These are phyloP conservation scores for Porites divaricata DNA, from an alignment of 92 coral and sea anemone genomes.

Conservation along the genomic window DNA sequence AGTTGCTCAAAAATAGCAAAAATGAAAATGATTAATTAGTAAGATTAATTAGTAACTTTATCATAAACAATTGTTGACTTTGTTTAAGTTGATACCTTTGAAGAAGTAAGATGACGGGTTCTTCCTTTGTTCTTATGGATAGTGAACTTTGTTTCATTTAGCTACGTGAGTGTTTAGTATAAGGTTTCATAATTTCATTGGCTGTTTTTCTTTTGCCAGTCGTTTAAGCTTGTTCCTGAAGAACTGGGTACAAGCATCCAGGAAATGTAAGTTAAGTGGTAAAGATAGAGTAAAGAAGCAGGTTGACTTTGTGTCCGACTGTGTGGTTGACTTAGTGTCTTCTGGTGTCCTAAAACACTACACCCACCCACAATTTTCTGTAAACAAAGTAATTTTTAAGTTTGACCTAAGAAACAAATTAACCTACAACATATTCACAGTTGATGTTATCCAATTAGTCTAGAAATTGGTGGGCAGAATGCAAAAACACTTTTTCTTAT, in stretches of 20 bases:
- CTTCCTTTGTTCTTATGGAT: background rate
- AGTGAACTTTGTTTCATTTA: background rate
- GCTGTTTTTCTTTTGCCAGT: background rate
- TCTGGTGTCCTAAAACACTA: slow-evolving; percentile 6
- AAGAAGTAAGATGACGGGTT: background rate
- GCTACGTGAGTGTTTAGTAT: background rate
- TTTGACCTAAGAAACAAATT: too few species aligned
- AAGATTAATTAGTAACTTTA: background rate
- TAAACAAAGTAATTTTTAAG: too few species aligned
- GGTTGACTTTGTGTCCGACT: background rate
- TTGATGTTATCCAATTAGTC: too few species aligned
- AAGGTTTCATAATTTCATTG: background rate
- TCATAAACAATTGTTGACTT: background rate
- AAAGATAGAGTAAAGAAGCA: background rate
- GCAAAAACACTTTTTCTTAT: too few species aligned
- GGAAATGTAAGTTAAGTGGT: too few species aligned
- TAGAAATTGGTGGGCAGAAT: too few species aligned
- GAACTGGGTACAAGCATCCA: background rate
- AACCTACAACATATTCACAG: too few species aligned
- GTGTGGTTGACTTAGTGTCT: slow-evolving; percentile 1
- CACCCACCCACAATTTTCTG: background rate
- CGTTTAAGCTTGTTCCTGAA: background rate
- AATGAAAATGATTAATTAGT: too few species aligned
- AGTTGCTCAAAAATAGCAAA: slow-evolving; percentile 48
- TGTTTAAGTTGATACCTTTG: background rate